These are phyloP conservation scores for Urophycis tenuis DNA, from an alignment of 2,797 vertebrate species.

Conservation along the genomic window DNA sequence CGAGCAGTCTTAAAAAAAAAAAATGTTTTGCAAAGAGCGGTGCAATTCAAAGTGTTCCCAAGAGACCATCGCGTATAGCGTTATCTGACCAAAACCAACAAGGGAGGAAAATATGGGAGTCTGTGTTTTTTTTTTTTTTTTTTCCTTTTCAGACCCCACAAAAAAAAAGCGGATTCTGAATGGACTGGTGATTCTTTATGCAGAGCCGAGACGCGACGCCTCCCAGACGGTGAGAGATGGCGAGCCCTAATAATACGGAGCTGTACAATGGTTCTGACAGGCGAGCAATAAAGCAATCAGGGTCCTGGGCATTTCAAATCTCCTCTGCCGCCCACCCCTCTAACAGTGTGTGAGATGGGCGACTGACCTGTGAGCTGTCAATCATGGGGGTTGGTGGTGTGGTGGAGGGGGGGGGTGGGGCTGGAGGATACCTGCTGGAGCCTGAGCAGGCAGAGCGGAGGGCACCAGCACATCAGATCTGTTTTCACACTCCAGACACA, in stretches of 20 bases:
- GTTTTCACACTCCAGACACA: constrained; percentile 74
- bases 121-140: constrained; percentile 50
- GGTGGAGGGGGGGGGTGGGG: background rate
- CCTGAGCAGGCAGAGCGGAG: constrained; percentile 68
- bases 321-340: constrained; percentile 73
- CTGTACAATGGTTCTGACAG: constrained; percentile 76
- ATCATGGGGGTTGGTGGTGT: constrained; percentile 51
- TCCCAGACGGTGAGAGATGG: constrained; percentile 74
- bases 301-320: constrained; percentile 76
- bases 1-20: background rate
- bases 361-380: constrained; percentile 77
- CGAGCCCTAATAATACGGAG: constrained; percentile 73
- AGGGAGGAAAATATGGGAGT: constrained; percentile 65
- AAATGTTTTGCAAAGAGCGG: background rate
- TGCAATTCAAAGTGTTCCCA: constrained; percentile 57
- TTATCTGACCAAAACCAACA: constrained; percentile 67
- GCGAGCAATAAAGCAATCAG: constrained; percentile 77
- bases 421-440: constrained; percentile 72
- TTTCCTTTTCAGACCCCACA: constrained; percentile 58
- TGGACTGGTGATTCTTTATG: constrained; percentile 71
- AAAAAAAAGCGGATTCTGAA: constrained; percentile 68
- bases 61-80: constrained; percentile 61
- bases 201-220: constrained; percentile 67
- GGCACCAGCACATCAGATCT: constrained; percentile 74
- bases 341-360: constrained; percentile 73